Evolutionary conservation across 2,113 vertebrate genomes (phyloP), one percentile per base, ranked within the genome.

Genomic region (Pedetes capensis): DNA sequence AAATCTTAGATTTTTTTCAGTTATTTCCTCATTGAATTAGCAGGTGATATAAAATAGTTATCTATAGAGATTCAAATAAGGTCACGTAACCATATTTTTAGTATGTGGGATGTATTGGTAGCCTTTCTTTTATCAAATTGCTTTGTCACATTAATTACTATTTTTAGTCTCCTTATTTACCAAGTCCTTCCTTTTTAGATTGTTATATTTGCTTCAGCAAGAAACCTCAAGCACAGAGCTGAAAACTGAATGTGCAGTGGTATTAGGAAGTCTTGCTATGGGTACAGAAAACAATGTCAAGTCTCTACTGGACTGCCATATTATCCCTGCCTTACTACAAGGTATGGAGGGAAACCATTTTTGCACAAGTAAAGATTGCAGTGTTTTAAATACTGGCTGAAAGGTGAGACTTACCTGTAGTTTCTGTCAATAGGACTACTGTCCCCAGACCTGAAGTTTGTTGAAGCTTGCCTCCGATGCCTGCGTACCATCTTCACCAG

Each of bases 271-370:
- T 97, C 98, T 99, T 59, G 99, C 99, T 72, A 99, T 99, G 99
- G 99, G 99, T 95, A 99, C 99, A 5, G 99, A 99, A 98, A 99
- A 99, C 98, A 99, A 99, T 97, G 99, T 99, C 97, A 99, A 99
- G 98, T 99, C 99, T 98, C 98, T 99, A 53, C 98, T 99, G 97
- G 99, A 99, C 98, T 99, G 99, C 98, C 99, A 99, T 98, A 99
- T 99, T 98, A 99, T 99, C 98, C 99, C 99, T 96, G 99, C 99
- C 97, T 99, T 99, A 97, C 96, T 99, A 61, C 99, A 99, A 99
- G 99, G 99, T 99, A 98, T 20, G 95, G 25, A 42, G 71, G 10
- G 8, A 94, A 64, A 16, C 59, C 71, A 23, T 87, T 96, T 85
- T 74, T 96, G 0, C 66, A 91, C 16, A 80, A 76, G 17, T 47